Evolutionary conservation across 2,113 vertebrate species (phyloP).

Genomic region (Gymnogyps californianus): DNA sequence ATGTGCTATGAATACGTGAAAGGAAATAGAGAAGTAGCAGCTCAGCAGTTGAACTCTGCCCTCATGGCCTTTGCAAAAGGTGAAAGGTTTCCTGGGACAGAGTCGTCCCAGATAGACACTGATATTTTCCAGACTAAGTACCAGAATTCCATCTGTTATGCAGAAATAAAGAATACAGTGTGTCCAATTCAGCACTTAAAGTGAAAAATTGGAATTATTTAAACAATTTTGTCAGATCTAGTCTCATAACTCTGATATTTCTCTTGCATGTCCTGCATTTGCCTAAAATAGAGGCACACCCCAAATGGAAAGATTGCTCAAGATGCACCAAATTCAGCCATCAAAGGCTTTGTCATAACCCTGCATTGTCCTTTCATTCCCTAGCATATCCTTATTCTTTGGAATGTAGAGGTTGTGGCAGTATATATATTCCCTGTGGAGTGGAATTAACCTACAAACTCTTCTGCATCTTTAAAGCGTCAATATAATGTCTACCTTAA

Average conservation of each 20-base stretch:
- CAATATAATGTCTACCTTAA: not conserved
- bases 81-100: not conserved
- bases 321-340: not conserved
- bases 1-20: not conserved
- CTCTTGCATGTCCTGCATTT: not conserved
- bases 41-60: not conserved
- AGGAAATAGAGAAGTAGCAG: not conserved
- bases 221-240: not conserved
- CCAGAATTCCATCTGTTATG: not conserved
- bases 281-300: not conserved
- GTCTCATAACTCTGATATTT: not conserved
- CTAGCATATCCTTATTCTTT: not conserved
- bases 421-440: not conserved
- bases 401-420: not conserved
- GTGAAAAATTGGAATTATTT: not conserved
- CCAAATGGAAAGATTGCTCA: not conserved
- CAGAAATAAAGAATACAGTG: not conserved
- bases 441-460: not conserved
- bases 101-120: not conserved
- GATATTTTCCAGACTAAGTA: not conserved
- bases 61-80: not conserved
- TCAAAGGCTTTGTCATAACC: not conserved
- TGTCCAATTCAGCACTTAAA: not conserved
- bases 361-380: not conserved
- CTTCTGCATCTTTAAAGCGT: not conserved